Conservation (phyloP, 2,797 vertebrate species). For the Catostomus latipinnis region DNA sequence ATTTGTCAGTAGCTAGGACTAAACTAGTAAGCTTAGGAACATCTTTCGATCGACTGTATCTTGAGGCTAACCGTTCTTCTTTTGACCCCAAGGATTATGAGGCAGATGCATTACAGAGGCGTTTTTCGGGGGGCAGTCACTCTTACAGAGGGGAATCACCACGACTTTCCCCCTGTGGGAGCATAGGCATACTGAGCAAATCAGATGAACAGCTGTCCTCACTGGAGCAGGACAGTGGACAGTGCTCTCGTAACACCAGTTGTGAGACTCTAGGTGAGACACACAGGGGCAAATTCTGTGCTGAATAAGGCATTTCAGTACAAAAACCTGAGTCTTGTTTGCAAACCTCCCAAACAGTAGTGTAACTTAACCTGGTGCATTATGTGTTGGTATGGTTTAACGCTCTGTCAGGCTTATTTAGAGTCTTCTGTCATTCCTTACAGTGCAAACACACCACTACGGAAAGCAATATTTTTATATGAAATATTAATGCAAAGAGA, state of each 20-base stretch:
- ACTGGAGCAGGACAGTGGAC: conserved; percentile 84
- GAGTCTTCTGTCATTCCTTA: background rate
- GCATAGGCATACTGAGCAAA: conserved; percentile 86
- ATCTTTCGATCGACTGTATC: background rate
- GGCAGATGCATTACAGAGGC: conserved; percentile 81
- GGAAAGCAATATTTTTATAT: too few relatives aligned
- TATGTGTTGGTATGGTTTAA: too few relatives aligned
- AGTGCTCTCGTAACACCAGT: conserved; percentile 88
- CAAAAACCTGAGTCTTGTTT: too few relatives aligned
- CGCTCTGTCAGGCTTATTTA: background rate
- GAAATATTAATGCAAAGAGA: too few relatives aligned
- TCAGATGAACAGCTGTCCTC: conserved; percentile 87
- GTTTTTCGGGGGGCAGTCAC: conserved; percentile 86
- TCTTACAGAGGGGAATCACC: conserved; percentile 84
- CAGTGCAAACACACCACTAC: too few relatives aligned
- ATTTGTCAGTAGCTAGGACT: background rate
- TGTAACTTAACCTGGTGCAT: too few relatives aligned
- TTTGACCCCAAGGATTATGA: conserved; percentile 78
- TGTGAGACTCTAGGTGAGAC: conserved; percentile 86
- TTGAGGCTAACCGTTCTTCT: background rate
- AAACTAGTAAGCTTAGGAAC: too few relatives aligned
- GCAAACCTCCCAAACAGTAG: too few relatives aligned
- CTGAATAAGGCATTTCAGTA: too few relatives aligned
- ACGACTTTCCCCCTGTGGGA: conserved; percentile 83
- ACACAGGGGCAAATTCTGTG: too few relatives aligned